Conservation (phyloP, 2,797 vertebrate genomes). For the Danio aesculapii region DNA sequence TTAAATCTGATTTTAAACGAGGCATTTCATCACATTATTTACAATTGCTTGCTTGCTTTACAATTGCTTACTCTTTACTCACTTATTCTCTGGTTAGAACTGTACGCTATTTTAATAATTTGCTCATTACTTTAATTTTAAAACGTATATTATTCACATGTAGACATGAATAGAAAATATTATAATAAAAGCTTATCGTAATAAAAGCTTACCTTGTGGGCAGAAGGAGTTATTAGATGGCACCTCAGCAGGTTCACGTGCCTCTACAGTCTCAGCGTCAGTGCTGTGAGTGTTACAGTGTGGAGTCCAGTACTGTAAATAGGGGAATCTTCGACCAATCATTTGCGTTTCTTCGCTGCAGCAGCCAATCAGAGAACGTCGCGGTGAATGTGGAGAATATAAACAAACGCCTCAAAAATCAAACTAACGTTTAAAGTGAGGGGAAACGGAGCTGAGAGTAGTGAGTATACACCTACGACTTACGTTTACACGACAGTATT, state of each 20-base stretch:
- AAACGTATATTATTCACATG: background rate
- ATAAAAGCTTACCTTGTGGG: conserved; percentile 15
- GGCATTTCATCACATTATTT: conserved; percentile 9
- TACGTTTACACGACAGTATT: background rate
- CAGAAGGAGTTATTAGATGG: background rate
- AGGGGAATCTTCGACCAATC: conserved; percentile 32
- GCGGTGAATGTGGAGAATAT: background rate
- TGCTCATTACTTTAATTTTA: background rate
- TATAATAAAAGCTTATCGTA: too few relatives aligned
- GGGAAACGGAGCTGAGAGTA: background rate
- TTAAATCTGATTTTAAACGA: background rate
- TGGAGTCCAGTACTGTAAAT: background rate
- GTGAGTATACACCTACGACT: background rate
- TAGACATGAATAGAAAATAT: background rate
- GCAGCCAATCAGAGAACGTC: conserved; percentile 32
- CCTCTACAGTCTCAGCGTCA: background rate
- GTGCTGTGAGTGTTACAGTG: background rate
- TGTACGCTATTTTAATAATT: background rate
- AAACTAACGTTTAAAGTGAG: background rate
- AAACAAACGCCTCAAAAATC: background rate
- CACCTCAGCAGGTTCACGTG: background rate
- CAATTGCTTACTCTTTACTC: too few relatives aligned
- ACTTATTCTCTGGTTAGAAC: background rate
- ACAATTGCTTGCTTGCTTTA: background rate
- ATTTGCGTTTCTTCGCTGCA: background rate